Conservation (phyloP, 1,140 invertebrate genomes). For the Drosophila bocki region DNA sequence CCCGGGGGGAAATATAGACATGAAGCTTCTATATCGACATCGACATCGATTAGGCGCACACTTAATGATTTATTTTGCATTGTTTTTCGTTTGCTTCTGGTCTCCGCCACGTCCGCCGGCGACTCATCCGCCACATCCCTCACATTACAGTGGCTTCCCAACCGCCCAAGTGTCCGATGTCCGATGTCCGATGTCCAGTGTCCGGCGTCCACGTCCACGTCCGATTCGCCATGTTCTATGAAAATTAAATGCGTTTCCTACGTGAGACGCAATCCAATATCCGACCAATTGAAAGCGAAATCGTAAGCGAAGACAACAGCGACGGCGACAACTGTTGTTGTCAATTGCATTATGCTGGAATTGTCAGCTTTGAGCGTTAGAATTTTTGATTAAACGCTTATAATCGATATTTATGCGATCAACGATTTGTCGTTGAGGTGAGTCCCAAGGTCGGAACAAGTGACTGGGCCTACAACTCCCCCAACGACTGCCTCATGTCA, state of each 20-base stretch:
- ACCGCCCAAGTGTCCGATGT: constrained; percentile 42
- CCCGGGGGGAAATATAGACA: constrained; percentile 31
- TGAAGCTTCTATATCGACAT: constrained; percentile 38
- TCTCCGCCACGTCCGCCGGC: constrained; percentile 57
- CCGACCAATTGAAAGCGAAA: constrained; percentile 47
- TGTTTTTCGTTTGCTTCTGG: constrained; percentile 58
- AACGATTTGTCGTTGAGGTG: constrained; percentile 63
- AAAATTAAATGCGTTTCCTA: constrained; percentile 77
- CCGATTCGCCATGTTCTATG: constrained; percentile 79
- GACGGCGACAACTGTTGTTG: constrained; percentile 58
- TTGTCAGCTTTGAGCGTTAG: constrained; percentile 66
- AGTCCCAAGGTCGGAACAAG: constrained; percentile 51
- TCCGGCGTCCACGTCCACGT: constrained; percentile 45
- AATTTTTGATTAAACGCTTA: constrained; percentile 77
- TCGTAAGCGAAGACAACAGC: constrained; percentile 18
- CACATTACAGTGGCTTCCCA: constrained; percentile 20
- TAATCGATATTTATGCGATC: constrained; percentile 80
- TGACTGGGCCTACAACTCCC: constrained; percentile 35
- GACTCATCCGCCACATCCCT: constrained; percentile 54
- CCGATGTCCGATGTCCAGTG: constrained; percentile 13
- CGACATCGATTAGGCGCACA: constrained; percentile 76
- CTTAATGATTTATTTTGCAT: constrained; percentile 78
- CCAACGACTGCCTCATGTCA: constrained; percentile 11
- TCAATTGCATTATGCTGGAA: constrained; percentile 73
- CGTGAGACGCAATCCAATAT: constrained; percentile 60